Percentiles rank a stretch among this genome's conserved stretches.
These are phyloP conservation scores for Oxygymnocypris stewartii DNA, from an alignment of 2,113 vertebrate genomes.

Conservation along the genomic window DNA sequence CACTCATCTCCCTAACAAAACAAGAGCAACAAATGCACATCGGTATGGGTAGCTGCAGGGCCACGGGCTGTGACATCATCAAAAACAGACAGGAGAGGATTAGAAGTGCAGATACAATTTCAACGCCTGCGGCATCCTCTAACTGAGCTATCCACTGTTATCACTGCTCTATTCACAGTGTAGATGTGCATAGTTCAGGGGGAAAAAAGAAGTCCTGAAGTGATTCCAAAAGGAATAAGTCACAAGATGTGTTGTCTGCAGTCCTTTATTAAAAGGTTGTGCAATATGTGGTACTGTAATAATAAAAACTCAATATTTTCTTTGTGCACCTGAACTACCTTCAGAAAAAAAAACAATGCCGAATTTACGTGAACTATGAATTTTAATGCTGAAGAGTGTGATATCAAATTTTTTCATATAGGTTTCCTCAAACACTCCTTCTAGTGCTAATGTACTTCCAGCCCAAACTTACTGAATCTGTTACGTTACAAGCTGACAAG, in stretches of 20 bases:
- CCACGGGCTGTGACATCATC: slow-evolving; percentile 45
- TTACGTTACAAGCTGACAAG: background rate
- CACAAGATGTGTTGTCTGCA: background rate
- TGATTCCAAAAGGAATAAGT: slow-evolving; percentile 5
- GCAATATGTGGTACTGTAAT: background rate
- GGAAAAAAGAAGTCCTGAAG: slow-evolving; percentile 23
- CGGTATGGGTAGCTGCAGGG: slow-evolving; percentile 36
- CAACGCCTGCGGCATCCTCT: slow-evolving; percentile 31
- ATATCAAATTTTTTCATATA: background rate
- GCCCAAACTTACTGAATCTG: background rate
- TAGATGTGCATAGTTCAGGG: background rate
- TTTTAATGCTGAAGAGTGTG: background rate
- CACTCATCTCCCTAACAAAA: slow-evolving; percentile 2
- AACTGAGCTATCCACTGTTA: slow-evolving; percentile 41
- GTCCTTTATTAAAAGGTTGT: background rate
- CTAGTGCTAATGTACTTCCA: background rate
- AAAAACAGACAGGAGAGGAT: slow-evolving; percentile 45
- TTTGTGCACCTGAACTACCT: slow-evolving; percentile 8
- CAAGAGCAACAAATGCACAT: slow-evolving; percentile 21
- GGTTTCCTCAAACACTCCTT: background rate
- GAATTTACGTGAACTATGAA: background rate
- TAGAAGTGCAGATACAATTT: slow-evolving; percentile 50
- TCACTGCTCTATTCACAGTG: background rate
- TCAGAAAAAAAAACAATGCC: background rate
- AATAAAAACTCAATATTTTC: background rate